Evolutionary conservation across 2,797 vertebrate genomes (phyloP).

Genomic region (Falco rusticolus): DNA sequence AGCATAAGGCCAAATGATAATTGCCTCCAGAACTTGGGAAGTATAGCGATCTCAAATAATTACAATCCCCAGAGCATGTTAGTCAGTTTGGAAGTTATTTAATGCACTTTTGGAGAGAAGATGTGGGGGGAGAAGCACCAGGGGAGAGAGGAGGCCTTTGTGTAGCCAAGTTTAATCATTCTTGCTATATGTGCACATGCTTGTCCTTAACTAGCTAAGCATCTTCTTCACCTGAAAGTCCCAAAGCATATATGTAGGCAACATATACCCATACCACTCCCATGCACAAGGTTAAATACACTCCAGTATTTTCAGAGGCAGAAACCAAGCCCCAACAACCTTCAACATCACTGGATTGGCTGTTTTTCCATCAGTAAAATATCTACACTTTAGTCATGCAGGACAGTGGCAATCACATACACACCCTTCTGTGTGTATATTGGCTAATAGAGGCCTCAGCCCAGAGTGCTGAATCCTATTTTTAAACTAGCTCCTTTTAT

Average conservation of each 20-base stretch:
- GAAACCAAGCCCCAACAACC: not conserved
- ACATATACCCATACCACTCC: not conserved
- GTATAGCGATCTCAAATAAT: constrained; percentile 41
- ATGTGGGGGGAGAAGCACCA: not conserved
- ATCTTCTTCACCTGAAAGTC: not conserved
- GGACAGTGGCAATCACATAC: not conserved
- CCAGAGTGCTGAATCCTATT: not conserved
- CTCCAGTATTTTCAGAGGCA: not conserved
- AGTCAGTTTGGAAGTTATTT: constrained; percentile 46
- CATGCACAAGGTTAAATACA: not conserved
- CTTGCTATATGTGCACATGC: not conserved
- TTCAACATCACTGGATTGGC: not conserved
- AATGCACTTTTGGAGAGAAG: constrained; percentile 10
- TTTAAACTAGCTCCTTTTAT: not conserved
- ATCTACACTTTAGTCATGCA: not conserved
- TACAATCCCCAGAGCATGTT: constrained; percentile 35
- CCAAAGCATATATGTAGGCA: not conserved
- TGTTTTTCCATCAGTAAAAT: not conserved
- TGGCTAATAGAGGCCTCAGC: not conserved
- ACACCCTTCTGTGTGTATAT: not conserved
- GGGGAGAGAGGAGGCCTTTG: not conserved
- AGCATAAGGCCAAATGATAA: constrained; percentile 63
- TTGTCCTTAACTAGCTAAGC: not conserved
- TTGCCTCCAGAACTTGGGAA: constrained; percentile 61
- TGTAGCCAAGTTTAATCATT: constrained; percentile 35